These are phyloP conservation scores for Coturnix japonica DNA, from an alignment of 2,113 vertebrate species.

Conservation along the genomic window DNA sequence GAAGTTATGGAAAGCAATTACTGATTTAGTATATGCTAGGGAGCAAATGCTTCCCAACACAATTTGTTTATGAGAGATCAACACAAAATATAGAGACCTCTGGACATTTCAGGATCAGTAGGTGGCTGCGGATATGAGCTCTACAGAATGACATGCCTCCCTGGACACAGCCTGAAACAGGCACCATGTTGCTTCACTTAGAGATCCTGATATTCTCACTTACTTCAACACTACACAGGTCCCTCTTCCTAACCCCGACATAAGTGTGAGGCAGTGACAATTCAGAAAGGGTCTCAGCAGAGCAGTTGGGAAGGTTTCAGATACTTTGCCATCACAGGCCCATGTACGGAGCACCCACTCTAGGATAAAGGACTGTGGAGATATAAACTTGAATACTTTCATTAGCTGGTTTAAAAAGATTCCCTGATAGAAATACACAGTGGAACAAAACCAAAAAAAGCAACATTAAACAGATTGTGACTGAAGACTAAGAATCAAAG, in stretches of 20 bases:
- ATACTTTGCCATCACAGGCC: not conserved
- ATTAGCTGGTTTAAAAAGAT: not conserved
- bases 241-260: not conserved
- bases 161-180: not conserved
- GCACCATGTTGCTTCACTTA: not conserved
- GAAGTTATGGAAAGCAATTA: slow-evolving; percentile 37
- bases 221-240: not conserved
- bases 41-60: not conserved
- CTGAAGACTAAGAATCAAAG: not conserved
- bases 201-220: rapidly evolving
- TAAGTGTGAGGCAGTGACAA: not conserved
- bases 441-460: not conserved
- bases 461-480: not conserved
- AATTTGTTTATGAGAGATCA: not conserved
- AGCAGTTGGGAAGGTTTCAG: not conserved
- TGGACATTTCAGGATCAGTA: not conserved
- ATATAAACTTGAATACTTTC: not conserved
- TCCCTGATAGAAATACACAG: not conserved
- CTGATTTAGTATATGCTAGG: not conserved
- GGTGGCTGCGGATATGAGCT: not conserved
- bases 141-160: not conserved
- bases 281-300: not conserved
- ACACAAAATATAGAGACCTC: not conserved
- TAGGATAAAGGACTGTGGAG: not conserved
- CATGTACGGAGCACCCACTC: not conserved